Conservation (phyloP, 2,888 invertebrate species). For the Sthenelais limicola region DNA sequence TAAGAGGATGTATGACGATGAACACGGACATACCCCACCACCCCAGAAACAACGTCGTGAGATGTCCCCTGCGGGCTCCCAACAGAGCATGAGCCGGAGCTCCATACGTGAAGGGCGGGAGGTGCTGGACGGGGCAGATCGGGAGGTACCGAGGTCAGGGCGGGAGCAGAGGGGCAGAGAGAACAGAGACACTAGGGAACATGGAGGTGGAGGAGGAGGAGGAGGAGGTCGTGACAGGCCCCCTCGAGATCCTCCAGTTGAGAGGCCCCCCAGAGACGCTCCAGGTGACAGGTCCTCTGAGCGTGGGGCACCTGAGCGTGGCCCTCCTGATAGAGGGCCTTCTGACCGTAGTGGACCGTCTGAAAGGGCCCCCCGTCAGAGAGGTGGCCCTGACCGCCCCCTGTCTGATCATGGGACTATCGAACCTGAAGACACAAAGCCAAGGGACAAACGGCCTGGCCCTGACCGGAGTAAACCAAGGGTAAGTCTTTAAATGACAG, state of each 20-base stretch:
- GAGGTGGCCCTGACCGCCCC: too few relatives aligned
- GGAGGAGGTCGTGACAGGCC: background rate
- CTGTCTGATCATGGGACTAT: too few relatives aligned
- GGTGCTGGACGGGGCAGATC: background rate
- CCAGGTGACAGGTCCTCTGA: background rate
- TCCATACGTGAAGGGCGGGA: background rate
- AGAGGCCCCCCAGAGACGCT: background rate
- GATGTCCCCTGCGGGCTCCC: constrained; percentile 4
- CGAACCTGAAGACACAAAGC: too few relatives aligned
- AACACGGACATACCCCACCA: constrained; percentile 5
- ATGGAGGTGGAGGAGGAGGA: background rate
- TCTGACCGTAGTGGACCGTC: too few relatives aligned
- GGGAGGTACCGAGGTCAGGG: background rate
- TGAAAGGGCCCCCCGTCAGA: too few relatives aligned
- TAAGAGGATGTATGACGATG: constrained; percentile 17
- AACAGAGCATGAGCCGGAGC: constrained; percentile 5
- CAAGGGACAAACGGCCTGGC: too few relatives aligned
- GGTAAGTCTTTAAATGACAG: too few relatives aligned
- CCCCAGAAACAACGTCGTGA: constrained; percentile 28
- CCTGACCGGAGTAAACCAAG: too few relatives aligned
- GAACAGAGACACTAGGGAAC: background rate
- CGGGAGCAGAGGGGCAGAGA: background rate
- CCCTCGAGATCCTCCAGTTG: background rate
- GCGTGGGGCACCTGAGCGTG: constrained; percentile 5
- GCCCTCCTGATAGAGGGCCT: too few relatives aligned